Evolutionary conservation across 2,797 vertebrate species (phyloP), one percentile per base, ranked within the genome.

Genomic region (Tapera naevia): DNA sequence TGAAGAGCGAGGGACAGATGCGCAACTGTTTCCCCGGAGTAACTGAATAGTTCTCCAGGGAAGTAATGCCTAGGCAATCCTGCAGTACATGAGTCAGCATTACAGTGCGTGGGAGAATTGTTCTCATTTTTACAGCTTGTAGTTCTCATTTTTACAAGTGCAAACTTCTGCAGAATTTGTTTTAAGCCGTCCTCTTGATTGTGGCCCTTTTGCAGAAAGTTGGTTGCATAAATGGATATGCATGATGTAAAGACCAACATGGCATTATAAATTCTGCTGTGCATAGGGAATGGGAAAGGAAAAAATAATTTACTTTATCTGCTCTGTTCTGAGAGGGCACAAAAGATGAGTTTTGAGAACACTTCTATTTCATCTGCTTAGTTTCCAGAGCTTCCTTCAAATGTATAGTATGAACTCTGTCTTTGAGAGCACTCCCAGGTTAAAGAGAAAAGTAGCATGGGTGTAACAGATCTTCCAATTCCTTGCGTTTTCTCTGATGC

Each of bases 1-100:
- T 96, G 95, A 93, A 91, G 67, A 89, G 64, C 74, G 74, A 89
- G 80, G 60, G 53, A 82, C 33, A 85, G 88, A 88, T 46, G 37
- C 39, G 43, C 23, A 70, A 35, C 73, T 53, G 60, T 84, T 94
- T 93, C 83, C 78, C 80, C 60, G 25, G 64, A 86, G 80, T 64
- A 86, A 37, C 13, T 60, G 56, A 58, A 62, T 80, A 81, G 76
- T 66, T 88, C 80, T 87, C 41, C 48, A 14, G 86, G 70, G 89
- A 69, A 75, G 39, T n/a, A 50, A 33, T 51, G 74, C 51, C 50
- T 82, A 24, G 0, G 17, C 82, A 80, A 87, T 73, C 60, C 81
- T 91, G 46, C 61, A 43, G 75, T 22, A 53, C 24, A 8, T 93
- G 88, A 96, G 64, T 94, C 93, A 94, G 67, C 80, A 76, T 14